Evolutionary conservation across 2,797 vertebrate genomes (phyloP).

Genomic region (Uromys caudimaculatus): DNA sequence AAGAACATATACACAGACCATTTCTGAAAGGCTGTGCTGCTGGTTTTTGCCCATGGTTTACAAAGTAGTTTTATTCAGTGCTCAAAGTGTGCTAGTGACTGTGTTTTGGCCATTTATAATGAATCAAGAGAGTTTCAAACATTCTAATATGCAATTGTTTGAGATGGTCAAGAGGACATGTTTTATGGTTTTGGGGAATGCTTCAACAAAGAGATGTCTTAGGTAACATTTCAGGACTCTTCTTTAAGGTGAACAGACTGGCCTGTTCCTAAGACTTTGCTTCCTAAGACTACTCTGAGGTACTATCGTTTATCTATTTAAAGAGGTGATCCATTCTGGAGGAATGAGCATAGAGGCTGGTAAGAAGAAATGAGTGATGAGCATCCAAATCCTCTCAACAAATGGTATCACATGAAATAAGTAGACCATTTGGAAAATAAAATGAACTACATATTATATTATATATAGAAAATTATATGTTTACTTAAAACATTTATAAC

Average conservation of each 20-base stretch:
- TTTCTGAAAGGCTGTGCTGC: slow-evolving; percentile 4
- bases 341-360: neutral
- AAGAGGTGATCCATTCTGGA: neutral
- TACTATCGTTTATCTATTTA: neutral
- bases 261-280: neutral
- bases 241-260: neutral
- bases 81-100: neutral
- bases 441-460: neutral
- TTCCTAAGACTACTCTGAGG: neutral
- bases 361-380: neutral
- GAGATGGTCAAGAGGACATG: neutral
- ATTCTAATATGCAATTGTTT: neutral
- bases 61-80: neutral
- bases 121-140: neutral
- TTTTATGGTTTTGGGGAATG: neutral
- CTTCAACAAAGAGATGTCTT: neutral
- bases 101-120: neutral
- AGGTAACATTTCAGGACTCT: neutral
- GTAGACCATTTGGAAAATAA: neutral
- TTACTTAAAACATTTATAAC: neutral
- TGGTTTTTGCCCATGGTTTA: neutral
- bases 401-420: neutral
- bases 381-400: neutral
- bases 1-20: neutral
- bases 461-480: neutral